Conservation (phyloP, 53 echinoderm and acorn worm genomes). For the Holothuria scabra region DNA sequence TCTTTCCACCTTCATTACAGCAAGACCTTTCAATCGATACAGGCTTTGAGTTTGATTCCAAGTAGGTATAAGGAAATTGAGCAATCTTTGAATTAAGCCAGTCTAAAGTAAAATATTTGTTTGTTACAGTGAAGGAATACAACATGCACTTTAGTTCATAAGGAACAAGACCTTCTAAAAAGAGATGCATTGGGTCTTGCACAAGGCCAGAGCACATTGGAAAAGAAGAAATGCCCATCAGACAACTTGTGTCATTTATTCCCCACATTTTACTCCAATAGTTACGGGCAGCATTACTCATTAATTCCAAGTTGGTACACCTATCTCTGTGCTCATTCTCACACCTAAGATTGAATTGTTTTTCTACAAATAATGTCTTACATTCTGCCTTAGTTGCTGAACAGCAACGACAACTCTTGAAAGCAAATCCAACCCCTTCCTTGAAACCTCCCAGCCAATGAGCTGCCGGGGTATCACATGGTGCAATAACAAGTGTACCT, state of each 20-base stretch:
- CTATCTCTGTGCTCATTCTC: constrained; percentile 59
- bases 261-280: constrained; percentile 86
- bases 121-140: constrained; percentile 48
- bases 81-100: constrained; percentile 68
- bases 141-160: constrained; percentile 70
- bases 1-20: constrained; percentile 40
- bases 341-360: constrained; percentile 45
- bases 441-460: constrained; percentile 80
- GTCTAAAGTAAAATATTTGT: constrained; percentile 63
- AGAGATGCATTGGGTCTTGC: constrained; percentile 78
- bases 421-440: constrained; percentile 70
- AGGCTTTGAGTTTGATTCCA: constrained; percentile 51
- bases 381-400: constrained; percentile 52
- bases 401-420: constrained; percentile 65
- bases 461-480: constrained; percentile 76
- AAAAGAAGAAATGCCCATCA: constrained; percentile 57
- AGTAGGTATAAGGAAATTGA: constrained; percentile 59
- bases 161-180: constrained; percentile 71
- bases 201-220: constrained; percentile 56
- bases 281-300: constrained; percentile 34
- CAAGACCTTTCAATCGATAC: constrained; percentile 46
- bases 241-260: constrained; percentile 65
- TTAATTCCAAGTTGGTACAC: constrained; percentile 46
- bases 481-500: constrained; percentile 61
- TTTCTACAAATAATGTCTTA: constrained; percentile 57